These are phyloP conservation scores for Drosophila aldrichi DNA, from an alignment of 2,888 invertebrate species.

Conservation along the genomic window DNA sequence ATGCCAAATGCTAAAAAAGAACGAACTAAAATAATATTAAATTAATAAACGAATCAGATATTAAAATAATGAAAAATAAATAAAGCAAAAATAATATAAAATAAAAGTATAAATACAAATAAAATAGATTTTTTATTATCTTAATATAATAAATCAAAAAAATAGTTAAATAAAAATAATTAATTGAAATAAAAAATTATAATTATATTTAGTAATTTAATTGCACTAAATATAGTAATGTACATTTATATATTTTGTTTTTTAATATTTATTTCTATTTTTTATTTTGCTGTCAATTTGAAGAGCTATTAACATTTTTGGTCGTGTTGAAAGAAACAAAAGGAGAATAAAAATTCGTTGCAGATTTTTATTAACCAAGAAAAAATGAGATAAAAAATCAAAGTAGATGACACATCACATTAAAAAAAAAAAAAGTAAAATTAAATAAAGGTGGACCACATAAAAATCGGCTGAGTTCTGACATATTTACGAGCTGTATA, in stretches of 20 bases:
- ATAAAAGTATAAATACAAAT: no score
- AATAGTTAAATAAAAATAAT: neutral
- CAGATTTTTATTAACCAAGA: neutral
- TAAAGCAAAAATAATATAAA: no score
- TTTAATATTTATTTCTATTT: neutral
- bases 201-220: neutral
- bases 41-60: no score
- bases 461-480: constrained; percentile 1
- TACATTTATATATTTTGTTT: neutral
- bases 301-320: neutral
- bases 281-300: neutral
- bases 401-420: constrained; percentile 5
- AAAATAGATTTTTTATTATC: no score
- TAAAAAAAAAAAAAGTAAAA: neutral
- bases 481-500: neutral
- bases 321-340: neutral
- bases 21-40: no score
- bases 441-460: constrained; percentile 5
- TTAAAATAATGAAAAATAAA: no score
- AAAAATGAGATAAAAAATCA: neutral
- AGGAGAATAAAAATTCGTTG: neutral
- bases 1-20: no score
- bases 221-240: neutral
- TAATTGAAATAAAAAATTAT: neutral
- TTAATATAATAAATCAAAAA: no score